Percentiles rank a stretch among this genome's conserved stretches.
Evolutionary conservation across 2,888 invertebrate genomes (phyloP).

Genomic region (Volucella bombylans): DNA sequence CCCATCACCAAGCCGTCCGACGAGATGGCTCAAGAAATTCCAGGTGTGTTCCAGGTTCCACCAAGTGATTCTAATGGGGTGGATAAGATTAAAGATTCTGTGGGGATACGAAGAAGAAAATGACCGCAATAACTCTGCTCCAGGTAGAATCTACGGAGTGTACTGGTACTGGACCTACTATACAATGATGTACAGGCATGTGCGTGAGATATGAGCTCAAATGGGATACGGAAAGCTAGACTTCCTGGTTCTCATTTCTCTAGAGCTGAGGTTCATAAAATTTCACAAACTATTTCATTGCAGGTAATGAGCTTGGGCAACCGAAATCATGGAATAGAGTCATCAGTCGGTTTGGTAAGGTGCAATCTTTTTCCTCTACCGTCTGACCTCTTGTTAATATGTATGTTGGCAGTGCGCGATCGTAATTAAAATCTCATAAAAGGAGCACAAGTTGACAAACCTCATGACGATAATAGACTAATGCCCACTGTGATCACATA

Average conservation of each 20-base stretch:
- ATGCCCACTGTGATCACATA: constrained; percentile 27
- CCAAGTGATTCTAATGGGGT: constrained; percentile 32
- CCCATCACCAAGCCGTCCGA: constrained; percentile 27
- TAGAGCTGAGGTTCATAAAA: too few relatives aligned
- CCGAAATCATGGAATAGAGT: constrained; percentile 37
- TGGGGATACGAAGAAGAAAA: constrained; percentile 43
- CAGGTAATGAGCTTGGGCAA: constrained; percentile 38
- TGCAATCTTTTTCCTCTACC: constrained; percentile 25
- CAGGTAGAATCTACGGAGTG: constrained; percentile 36
- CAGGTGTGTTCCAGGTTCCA: constrained; percentile 63
- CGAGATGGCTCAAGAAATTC: constrained; percentile 28
- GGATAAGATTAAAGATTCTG: constrained; percentile 58
- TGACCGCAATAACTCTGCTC: constrained; percentile 64
- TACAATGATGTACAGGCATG: constrained; percentile 28
- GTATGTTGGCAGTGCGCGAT: constrained; percentile 18
- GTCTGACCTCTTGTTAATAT: constrained; percentile 30
- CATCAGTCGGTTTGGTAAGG: constrained; percentile 33
- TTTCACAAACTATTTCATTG: constrained; percentile 26
- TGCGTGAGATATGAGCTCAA: constrained; percentile 64
- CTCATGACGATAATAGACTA: constrained; percentile 32
- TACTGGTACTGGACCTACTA: constrained; percentile 24
- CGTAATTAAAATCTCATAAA: constrained; percentile 69
- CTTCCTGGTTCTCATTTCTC: constrained; percentile 52
- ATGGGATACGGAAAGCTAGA: constrained; percentile 16
- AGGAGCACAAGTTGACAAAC: constrained; percentile 51